These are phyloP conservation scores for Oophaga sylvatica DNA, from an alignment of 2,797 vertebrate genomes.

Conservation along the genomic window DNA sequence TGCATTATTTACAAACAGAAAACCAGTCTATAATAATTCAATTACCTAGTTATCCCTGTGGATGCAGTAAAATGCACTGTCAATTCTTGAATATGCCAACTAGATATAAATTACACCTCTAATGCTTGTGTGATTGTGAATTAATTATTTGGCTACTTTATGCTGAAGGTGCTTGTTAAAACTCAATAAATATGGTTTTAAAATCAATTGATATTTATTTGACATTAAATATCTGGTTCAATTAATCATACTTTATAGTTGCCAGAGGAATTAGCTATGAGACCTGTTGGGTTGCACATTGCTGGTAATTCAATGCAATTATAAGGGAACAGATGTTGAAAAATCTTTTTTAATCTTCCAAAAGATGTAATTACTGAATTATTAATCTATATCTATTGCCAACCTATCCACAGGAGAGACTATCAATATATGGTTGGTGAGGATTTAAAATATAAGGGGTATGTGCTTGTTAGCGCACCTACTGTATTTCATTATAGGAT, in stretches of 20 bases:
- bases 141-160: conserved; percentile 75
- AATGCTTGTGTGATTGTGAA: conserved; percentile 70
- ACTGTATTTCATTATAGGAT: no score
- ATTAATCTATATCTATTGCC: background rate
- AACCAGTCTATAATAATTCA: background rate
- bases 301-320: conserved; percentile 43
- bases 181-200: conserved; percentile 68
- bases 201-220: conserved; percentile 75
- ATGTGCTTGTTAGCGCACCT: no score
- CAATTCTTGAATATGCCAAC: background rate
- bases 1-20: background rate
- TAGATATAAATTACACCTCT: conserved; percentile 47
- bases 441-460: no score
- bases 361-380: conserved; percentile 23
- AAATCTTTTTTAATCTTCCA: conserved; percentile 21
- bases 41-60: background rate
- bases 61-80: conserved; percentile 18
- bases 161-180: conserved; percentile 74
- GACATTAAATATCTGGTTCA: conserved; percentile 71
- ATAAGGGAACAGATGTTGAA: conserved; percentile 22
- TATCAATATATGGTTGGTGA: no score
- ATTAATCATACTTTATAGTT: conserved; percentile 71
- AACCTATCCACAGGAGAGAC: no score
- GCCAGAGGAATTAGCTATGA: conserved; percentile 42
- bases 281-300: conserved; percentile 32